A percentile compares a stretch with the other conserved stretches of the same genome.
Conservation (phyloP, 2,797 vertebrate genomes). For the Poecile montanus region DNA sequence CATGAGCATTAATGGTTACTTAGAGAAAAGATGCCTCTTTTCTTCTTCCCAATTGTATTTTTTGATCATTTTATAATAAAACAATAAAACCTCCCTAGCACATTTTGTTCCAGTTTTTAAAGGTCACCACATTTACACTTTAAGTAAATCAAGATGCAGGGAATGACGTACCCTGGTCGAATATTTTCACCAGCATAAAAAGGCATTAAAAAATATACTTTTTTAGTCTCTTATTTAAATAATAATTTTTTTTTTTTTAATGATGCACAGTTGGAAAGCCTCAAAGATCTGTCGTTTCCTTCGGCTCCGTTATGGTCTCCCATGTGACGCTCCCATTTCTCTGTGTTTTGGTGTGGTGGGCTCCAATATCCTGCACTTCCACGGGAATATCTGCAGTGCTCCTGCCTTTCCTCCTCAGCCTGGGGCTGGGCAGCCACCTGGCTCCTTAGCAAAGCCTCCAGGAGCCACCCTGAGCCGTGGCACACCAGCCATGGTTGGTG, state of each 20-base stretch:
- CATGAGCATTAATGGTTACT: background rate
- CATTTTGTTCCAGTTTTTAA: slow-evolving; percentile 32
- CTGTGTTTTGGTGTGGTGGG: background rate
- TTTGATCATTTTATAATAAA: background rate
- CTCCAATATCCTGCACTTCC: background rate
- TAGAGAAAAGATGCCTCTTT: background rate
- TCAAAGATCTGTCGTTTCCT: background rate
- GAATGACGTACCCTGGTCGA: background rate
- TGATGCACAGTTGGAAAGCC: background rate
- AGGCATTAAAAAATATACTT: background rate
- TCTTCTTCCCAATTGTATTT: slow-evolving; percentile 1
- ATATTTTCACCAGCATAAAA: background rate
- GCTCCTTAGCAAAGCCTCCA: background rate
- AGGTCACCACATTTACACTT: slow-evolving; percentile 37
- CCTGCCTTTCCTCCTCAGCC: background rate
- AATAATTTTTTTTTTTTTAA: background rate
- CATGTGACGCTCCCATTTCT: background rate
- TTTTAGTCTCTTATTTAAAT: background rate
- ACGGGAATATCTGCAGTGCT: background rate
- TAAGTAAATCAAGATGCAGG: slow-evolving; percentile 51
- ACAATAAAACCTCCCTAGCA: slow-evolving; percentile 5
- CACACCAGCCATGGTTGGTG: background rate
- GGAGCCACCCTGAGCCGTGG: background rate
- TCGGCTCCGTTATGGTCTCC: fast-evolving
- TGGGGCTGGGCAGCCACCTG: fast-evolving